A percentile compares a stretch with the other conserved stretches of the same genome.
These are phyloP conservation scores for Leuctra nigra DNA, from an alignment of 2,888 invertebrate genomes.

Conservation along the genomic window DNA sequence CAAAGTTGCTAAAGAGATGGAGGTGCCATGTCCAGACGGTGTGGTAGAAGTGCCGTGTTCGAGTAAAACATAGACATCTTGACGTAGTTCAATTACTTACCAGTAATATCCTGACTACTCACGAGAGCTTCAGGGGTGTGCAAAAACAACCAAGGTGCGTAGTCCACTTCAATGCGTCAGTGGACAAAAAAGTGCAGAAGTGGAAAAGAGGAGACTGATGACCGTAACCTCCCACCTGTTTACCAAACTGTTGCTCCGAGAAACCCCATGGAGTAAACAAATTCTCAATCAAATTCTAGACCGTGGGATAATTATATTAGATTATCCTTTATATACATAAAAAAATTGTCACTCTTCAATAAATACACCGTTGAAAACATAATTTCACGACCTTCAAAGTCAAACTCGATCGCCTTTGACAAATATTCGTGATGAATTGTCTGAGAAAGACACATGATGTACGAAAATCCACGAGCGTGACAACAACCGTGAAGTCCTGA, in stretches of 20 bases:
- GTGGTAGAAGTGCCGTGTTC: no score
- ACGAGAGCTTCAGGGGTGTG: no score
- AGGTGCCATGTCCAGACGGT: no score
- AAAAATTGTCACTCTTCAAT: constrained; percentile 23
- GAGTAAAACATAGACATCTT: no score
- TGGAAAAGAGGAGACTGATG: not conserved
- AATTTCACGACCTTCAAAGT: constrained; percentile 17
- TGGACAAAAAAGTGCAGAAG: no score
- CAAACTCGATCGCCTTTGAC: constrained; percentile 4
- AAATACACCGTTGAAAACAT: constrained; percentile 19
- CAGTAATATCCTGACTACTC: no score
- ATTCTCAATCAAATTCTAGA: constrained; percentile 7
- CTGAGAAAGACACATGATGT: not conserved
- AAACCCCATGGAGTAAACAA: constrained; percentile 10
- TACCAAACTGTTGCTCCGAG: constrained; percentile 4
- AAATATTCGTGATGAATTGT: constrained; percentile 15
- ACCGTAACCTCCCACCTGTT: not conserved
- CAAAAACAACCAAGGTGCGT: no score
- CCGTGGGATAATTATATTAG: constrained; percentile 19
- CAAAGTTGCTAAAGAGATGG: no score
- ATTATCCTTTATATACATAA: constrained; percentile 12
- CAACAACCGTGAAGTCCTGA: not conserved
- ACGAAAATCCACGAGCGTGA: not conserved
- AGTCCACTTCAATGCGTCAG: no score
- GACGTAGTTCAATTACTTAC: no score